Conservation (phyloP, 1,140 invertebrate species). For the Drosophila teissieri region DNA sequence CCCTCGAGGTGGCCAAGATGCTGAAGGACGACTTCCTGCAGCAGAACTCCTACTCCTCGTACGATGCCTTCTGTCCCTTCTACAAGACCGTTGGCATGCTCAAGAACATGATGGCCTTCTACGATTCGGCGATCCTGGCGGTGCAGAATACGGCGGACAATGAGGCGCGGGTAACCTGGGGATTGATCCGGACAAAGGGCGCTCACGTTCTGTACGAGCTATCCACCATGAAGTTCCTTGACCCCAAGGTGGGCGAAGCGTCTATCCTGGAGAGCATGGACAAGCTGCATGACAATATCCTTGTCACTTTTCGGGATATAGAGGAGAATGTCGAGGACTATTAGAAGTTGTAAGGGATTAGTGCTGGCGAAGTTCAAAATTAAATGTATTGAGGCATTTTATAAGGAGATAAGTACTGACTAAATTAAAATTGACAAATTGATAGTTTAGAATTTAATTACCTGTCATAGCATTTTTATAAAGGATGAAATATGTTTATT, state of each 20-base stretch:
- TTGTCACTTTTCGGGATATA: slow-evolving; percentile 24
- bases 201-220: slow-evolving; percentile 57
- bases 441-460: no score
- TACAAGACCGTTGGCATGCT: slow-evolving; percentile 80
- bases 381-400: no score
- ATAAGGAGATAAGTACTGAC: no score
- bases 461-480: no score
- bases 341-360: not conserved
- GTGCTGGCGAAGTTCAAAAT: no score
- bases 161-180: slow-evolving; percentile 69
- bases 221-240: slow-evolving; percentile 70
- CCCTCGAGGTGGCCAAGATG: slow-evolving; percentile 74
- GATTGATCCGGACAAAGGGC: slow-evolving; percentile 52
- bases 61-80: slow-evolving; percentile 75
- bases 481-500: no score
- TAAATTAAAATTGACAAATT: no score
- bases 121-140: slow-evolving; percentile 25
- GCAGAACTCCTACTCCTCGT: slow-evolving; percentile 74
- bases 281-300: slow-evolving; percentile 7
- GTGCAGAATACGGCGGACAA: slow-evolving; percentile 41
- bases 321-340: slow-evolving; percentile 28
- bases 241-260: slow-evolving; percentile 40
- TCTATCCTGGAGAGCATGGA: slow-evolving; percentile 8
- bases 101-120: slow-evolving; percentile 68
- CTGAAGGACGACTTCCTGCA: slow-evolving; percentile 80